These are phyloP conservation scores for Rhopilema esculentum DNA, from an alignment of 30 jellyfish, hydroid and myxozoan genomes.

Conservation along the genomic window DNA sequence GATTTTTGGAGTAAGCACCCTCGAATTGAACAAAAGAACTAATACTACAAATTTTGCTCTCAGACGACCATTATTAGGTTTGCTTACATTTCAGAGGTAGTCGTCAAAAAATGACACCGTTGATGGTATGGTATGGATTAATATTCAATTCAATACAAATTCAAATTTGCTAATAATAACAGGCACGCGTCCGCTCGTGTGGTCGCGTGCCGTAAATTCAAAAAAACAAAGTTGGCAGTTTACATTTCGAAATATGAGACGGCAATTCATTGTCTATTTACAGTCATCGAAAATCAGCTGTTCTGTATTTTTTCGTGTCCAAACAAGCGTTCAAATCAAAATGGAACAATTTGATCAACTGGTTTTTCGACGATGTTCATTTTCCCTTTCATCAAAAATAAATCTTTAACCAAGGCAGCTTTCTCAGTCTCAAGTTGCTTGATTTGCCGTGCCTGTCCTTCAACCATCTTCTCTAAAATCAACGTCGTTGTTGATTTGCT, in stretches of 20 bases:
- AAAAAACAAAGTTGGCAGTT: neutral
- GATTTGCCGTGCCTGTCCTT: constrained; percentile 45
- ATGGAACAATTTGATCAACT: constrained; percentile 60
- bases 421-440: constrained; percentile 56
- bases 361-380: constrained; percentile 41
- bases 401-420: constrained; percentile 45
- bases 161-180: neutral
- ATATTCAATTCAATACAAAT: neutral
- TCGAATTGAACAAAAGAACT: too few relatives aligned
- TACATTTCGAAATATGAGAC: neutral
- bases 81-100: too few relatives aligned
- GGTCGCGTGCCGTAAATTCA: neutral
- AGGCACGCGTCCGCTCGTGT: neutral
- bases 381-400: constrained; percentile 58
- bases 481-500: constrained; percentile 13
- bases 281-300: too few relatives aligned
- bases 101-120: too few relatives aligned
- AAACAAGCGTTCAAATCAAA: constrained; percentile 6
- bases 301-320: neutral
- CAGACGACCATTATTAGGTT: too few relatives aligned
- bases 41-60: too few relatives aligned
- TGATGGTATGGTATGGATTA: too few relatives aligned
- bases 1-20: too few relatives aligned
- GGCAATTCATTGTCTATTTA: too few relatives aligned
- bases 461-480: constrained; percentile 45